Percentiles rank a stretch among this genome's conserved stretches.
These are phyloP conservation scores for Argyra leucocephala DNA, from an alignment of 2,888 invertebrate genomes.

Conservation along the genomic window DNA sequence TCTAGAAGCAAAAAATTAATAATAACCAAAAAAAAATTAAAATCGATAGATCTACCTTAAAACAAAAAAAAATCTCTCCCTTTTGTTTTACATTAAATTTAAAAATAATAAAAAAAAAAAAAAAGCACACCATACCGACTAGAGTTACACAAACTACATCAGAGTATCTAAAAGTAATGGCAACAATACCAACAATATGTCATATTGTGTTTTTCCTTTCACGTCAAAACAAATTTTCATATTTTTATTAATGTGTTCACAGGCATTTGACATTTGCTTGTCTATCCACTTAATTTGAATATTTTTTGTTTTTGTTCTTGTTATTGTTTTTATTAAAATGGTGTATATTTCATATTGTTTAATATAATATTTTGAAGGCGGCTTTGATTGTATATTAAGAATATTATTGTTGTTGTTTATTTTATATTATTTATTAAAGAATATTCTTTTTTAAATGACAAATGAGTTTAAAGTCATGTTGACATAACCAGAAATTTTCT, in stretches of 20 bases:
- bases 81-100: slow-evolving; percentile 6
- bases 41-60: neutral
- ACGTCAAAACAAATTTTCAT: slow-evolving; percentile 6
- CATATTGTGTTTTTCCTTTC: neutral
- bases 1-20: too few species aligned
- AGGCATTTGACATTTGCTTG: slow-evolving; percentile 6
- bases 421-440: too few species aligned
- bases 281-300: neutral
- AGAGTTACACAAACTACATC: too few species aligned
- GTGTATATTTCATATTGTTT: neutral
- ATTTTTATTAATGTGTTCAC: slow-evolving; percentile 6
- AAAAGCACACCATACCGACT: neutral
- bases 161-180: too few species aligned
- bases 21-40: too few species aligned
- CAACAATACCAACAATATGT: neutral
- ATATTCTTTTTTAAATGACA: slow-evolving; percentile 8
- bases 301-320: neutral
- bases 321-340: neutral
- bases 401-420: too few species aligned
- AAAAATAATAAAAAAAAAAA: neutral
- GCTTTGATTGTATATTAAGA: too few species aligned
- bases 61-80: neutral
- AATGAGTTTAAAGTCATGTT: slow-evolving; percentile 10
- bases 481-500: slow-evolving; percentile 8
- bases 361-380: too few species aligned